These are phyloP conservation scores for Cyprinodon brontotheroides DNA, from an alignment of 2,113 vertebrate genomes.

Conservation along the genomic window DNA sequence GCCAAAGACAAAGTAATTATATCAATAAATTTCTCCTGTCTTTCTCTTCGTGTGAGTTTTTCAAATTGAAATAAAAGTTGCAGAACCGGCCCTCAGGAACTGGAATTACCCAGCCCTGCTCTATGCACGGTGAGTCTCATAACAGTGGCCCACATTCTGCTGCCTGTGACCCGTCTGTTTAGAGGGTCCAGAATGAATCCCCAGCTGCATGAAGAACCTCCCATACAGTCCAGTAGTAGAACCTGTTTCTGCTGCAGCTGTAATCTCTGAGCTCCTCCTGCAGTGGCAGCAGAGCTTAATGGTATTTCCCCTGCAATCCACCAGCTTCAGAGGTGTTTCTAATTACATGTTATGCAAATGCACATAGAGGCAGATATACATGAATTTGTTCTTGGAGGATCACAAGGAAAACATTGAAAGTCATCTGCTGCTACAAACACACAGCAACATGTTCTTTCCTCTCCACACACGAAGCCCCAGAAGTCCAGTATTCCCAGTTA, in stretches of 20 bases:
- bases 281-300: conserved; percentile 57
- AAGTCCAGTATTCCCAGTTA: conserved; percentile 2
- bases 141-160: not conserved
- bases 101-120: no score
- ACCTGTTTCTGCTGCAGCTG: not conserved
- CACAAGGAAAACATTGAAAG: conserved; percentile 1
- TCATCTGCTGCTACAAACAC: conserved; percentile 1
- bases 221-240: conserved; percentile 16
- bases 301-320: conserved; percentile 59
- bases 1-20: no score
- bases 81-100: no score
- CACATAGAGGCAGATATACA: conserved; percentile 21
- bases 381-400: conserved; percentile 8
- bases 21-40: no score
- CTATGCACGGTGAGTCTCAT: not conserved
- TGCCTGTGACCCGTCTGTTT: not conserved
- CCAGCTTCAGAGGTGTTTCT: conserved; percentile 38
- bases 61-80: no score
- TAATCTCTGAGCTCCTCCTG: conserved; percentile 6
- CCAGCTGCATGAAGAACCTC: conserved; percentile 5
- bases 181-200: not conserved
- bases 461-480: not conserved
- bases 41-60: no score
- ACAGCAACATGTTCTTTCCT: not conserved
- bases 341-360: conserved; percentile 52